phyloP scores from a whole-genome alignment of 2,797 vertebrate species.

The Chelonia mydas region DNA sequence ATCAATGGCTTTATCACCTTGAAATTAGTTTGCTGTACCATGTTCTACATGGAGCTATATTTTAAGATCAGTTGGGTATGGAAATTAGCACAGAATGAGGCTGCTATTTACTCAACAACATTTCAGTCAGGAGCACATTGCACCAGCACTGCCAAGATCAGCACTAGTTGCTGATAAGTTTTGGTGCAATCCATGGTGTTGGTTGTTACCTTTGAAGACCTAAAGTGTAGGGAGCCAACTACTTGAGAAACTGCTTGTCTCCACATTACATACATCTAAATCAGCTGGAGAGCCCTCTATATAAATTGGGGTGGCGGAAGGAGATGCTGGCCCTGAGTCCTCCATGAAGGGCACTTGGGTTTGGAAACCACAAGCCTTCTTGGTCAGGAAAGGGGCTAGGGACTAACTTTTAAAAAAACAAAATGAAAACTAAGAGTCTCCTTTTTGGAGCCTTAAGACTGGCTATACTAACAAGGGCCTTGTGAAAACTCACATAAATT shows the following conservation, averaged over 20 bases:
- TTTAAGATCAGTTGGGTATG: neutral
- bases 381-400: neutral
- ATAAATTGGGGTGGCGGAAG: neutral
- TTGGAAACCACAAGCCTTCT: accelerated
- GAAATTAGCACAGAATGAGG: neutral
- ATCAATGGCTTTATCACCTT: neutral
- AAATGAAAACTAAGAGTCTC: neutral
- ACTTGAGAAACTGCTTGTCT: neutral
- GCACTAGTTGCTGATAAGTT: neutral
- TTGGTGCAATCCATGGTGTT: neutral
- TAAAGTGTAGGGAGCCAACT: neutral
- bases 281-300: neutral
- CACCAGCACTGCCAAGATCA: neutral
- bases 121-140: neutral
- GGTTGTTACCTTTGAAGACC: neutral
- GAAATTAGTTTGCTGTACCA: neutral
- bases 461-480: neutral
- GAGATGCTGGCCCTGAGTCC: neutral
- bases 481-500: neutral
- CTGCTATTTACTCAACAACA: neutral
- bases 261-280: neutral
- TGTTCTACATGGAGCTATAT: neutral
- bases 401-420: neutral
- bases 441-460: neutral
- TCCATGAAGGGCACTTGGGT: neutral